A percentile compares a stretch with the other conserved stretches of the same genome.
These are phyloP conservation scores for Beroe ovata DNA, from an alignment of 37 sponge, comb jelly and placozoan species.

Conservation along the genomic window DNA sequence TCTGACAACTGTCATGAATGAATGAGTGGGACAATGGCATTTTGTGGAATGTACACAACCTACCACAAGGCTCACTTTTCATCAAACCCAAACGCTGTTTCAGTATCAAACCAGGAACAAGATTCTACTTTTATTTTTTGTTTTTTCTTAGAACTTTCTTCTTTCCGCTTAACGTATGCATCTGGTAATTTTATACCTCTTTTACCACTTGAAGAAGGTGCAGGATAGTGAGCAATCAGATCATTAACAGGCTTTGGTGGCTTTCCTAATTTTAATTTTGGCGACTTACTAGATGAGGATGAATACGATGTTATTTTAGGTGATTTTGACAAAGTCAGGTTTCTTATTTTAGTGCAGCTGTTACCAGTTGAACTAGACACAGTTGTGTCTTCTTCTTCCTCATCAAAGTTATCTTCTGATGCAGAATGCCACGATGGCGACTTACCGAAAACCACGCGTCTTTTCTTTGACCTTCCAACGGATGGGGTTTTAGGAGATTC, in stretches of 20 bases:
- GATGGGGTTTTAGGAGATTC: slow-evolving; percentile 63
- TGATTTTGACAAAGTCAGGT: neutral
- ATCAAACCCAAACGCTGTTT: slow-evolving; percentile 63
- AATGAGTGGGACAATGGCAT: no score
- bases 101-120: slow-evolving; percentile 53
- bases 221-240: slow-evolving; percentile 1
- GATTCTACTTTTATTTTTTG: slow-evolving; percentile 50
- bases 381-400: slow-evolving; percentile 41
- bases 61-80: neutral
- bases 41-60: no score
- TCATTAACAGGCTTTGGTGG: slow-evolving; percentile 27
- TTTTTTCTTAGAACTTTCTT: slow-evolving; percentile 8
- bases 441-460: slow-evolving; percentile 52
- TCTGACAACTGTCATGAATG: no score
- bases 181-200: slow-evolving; percentile 49
- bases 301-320: neutral
- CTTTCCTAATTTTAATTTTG: slow-evolving; percentile 9
- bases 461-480: slow-evolving; percentile 17
- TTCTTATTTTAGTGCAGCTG: neutral
- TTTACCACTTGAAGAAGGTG: neutral
- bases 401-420: slow-evolving; percentile 1
- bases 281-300: slow-evolving; percentile 8
- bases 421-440: slow-evolving; percentile 35
- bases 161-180: slow-evolving; percentile 31
- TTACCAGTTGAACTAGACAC: slow-evolving; percentile 36